These are phyloP conservation scores for Erinaceus europaeus DNA, from an alignment of 2,113 vertebrate genomes.

Conservation along the genomic window DNA sequence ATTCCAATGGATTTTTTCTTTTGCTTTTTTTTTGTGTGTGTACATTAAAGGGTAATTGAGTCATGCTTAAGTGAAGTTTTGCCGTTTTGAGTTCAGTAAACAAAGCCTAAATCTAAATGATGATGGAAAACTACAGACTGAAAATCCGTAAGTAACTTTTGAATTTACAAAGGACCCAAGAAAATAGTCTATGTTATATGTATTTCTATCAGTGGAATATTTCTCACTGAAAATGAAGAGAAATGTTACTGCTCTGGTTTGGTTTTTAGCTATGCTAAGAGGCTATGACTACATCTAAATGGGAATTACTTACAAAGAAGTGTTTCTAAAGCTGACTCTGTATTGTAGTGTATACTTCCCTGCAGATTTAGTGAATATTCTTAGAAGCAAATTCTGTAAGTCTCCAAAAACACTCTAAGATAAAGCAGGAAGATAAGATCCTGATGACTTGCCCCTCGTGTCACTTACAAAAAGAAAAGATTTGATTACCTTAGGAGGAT, in stretches of 20 bases:
- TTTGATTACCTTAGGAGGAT: not conserved
- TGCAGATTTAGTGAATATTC: not conserved
- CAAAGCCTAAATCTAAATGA: slow-evolving; percentile 72
- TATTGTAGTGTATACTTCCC: not conserved
- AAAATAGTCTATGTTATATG: slow-evolving; percentile 3
- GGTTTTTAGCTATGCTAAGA: not conserved
- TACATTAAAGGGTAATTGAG: slow-evolving; percentile 82
- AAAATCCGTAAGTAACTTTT: slow-evolving; percentile 69
- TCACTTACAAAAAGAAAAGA: not conserved
- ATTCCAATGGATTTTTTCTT: slow-evolving; percentile 56
- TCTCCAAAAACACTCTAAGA: slow-evolving; percentile 2
- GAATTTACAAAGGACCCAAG: slow-evolving; percentile 59
- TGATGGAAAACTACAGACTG: slow-evolving; percentile 46
- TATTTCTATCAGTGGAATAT: slow-evolving; percentile 23
- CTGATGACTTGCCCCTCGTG: not conserved
- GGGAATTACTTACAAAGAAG: slow-evolving; percentile 43
- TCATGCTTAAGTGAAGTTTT: slow-evolving; percentile 60
- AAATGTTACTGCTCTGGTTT: slow-evolving; percentile 3
- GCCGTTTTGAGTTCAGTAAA: slow-evolving; percentile 63
- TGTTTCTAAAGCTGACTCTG: slow-evolving; percentile 3
- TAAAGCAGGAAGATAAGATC: not conserved
- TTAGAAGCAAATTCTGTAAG: not conserved
- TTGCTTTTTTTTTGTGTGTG: slow-evolving; percentile 41
- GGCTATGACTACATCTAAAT: slow-evolving; percentile 29
- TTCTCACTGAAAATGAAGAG: not conserved